Evolutionary conservation across 2,888 invertebrate genomes (phyloP).

Genomic region (Dione vanillae): DNA sequence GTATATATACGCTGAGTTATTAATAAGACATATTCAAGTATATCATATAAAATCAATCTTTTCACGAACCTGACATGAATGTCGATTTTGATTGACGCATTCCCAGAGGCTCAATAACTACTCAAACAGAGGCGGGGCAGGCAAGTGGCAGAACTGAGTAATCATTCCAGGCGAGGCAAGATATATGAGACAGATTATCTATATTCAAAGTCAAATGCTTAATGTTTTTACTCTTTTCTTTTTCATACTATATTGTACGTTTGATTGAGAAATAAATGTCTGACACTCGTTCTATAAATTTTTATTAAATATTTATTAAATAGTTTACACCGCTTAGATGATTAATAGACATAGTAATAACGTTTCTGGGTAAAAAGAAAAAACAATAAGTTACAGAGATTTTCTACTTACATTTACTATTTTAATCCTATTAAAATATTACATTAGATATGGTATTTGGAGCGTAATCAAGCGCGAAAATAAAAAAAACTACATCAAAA

Average conservation of each 20-base stretch:
- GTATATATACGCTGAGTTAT: neutral
- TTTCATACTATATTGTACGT: neutral
- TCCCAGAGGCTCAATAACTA: conserved; percentile 39
- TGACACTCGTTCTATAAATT: neutral
- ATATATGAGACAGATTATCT: conserved; percentile 37
- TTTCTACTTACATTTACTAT: no score
- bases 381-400: no score
- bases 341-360: no score
- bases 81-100: conserved; percentile 42
- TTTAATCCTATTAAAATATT: no score
- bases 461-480: no score
- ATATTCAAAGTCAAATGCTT: conserved; percentile 21
- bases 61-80: conserved; percentile 30
- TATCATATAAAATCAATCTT: conserved; percentile 34
- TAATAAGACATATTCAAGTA: conserved; percentile 2
- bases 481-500: no score
- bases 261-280: no score
- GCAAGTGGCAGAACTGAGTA: conserved; percentile 41
- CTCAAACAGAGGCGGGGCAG: conserved; percentile 40
- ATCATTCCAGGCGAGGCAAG: conserved; percentile 34
- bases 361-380: no score
- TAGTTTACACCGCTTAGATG: no score
- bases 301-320: no score
- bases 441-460: no score
- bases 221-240: neutral